phyloP scores from a whole-genome alignment of 2,888 invertebrate genomes.

The Hypomecis atomaria region DNA sequence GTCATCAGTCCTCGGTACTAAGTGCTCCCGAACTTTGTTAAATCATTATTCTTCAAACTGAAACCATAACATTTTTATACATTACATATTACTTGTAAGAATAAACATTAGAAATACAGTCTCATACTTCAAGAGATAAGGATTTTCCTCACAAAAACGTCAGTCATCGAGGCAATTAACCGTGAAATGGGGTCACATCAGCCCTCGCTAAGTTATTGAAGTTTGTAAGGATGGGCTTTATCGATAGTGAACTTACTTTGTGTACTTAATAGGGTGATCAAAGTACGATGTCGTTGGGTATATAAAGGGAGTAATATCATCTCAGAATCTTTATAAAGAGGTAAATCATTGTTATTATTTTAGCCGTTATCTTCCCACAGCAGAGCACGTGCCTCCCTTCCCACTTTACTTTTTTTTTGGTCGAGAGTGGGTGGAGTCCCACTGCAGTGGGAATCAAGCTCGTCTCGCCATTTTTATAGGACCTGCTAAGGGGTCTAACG shows the following conservation, averaged over 20 bases:
- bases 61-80: neutral
- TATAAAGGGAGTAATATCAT: neutral
- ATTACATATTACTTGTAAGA: neutral
- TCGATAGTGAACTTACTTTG: constrained; percentile 31
- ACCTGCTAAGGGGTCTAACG: too few relatives aligned
- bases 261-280: constrained; percentile 28
- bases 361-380: too few relatives aligned
- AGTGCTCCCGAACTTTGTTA: too few relatives aligned
- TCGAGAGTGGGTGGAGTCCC: too few relatives aligned
- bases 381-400: too few relatives aligned
- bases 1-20: too few relatives aligned
- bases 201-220: constrained; percentile 43
- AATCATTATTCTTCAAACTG: too few relatives aligned
- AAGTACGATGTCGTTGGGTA: constrained; percentile 3
- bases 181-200: constrained; percentile 52
- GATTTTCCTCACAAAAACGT: constrained; percentile 27
- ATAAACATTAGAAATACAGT: constrained; percentile 3
- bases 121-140: constrained; percentile 19
- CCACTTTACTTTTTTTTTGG: too few relatives aligned
- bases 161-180: constrained; percentile 47
- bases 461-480: too few relatives aligned
- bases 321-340: too few relatives aligned
- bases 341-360: too few relatives aligned
- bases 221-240: constrained; percentile 27
- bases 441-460: too few relatives aligned